Evolutionary conservation across 2,113 vertebrate genomes (phyloP).

Genomic region (Platichthys stellatus): DNA sequence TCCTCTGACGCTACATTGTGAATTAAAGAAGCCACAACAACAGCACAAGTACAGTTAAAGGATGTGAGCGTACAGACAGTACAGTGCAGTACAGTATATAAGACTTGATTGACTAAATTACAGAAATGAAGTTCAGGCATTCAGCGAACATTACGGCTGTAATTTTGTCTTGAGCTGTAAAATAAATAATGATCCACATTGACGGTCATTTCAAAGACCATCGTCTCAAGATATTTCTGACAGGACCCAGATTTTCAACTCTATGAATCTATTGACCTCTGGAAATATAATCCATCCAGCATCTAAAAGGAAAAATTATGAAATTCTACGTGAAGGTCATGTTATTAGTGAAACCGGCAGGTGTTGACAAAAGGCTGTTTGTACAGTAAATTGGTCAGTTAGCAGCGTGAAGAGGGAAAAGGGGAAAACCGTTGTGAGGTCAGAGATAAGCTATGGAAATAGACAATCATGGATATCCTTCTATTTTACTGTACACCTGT

Average conservation of each 20-base stretch:
- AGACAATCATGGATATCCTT: constrained; percentile 15
- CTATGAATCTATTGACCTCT: not conserved
- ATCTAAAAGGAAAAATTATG: not conserved
- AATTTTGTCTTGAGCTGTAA: not conserved
- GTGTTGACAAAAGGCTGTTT: constrained; percentile 3
- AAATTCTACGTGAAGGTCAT: constrained; percentile 3
- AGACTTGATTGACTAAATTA: not conserved
- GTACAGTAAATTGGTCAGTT: constrained; percentile 10
- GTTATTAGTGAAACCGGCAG: constrained; percentile 5
- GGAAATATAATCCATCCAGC: not conserved
- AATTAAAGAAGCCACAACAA: constrained; percentile 16
- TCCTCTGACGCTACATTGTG: constrained; percentile 9
- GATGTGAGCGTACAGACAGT: constrained; percentile 15
- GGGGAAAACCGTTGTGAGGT: constrained; percentile 5
- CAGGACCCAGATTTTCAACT: not conserved
- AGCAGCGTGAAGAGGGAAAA: not conserved
- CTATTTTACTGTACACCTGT: not conserved
- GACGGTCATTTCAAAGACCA: not conserved
- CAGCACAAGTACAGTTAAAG: constrained; percentile 42
- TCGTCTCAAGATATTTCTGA: not conserved
- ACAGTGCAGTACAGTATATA: constrained; percentile 11
- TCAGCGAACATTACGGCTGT: constrained; percentile 24
- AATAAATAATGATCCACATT: constrained; percentile 32
- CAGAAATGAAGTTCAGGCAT: constrained; percentile 3
- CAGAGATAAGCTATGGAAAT: constrained; percentile 28